These are phyloP conservation scores for Hypercompe scribonia DNA, from an alignment of 2,888 invertebrate species.

Conservation along the genomic window DNA sequence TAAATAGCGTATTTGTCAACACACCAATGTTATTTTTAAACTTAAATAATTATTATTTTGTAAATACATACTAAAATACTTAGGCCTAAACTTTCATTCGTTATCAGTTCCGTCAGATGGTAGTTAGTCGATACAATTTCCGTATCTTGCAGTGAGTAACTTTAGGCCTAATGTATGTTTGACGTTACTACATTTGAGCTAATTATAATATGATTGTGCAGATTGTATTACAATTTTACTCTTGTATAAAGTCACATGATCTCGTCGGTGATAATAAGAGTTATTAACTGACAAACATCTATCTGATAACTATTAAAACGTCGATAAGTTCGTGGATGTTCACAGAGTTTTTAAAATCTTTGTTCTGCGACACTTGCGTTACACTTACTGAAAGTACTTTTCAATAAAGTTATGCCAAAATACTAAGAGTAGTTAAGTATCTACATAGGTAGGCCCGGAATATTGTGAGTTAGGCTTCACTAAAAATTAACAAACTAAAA, in stretches of 20 bases:
- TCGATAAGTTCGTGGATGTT: background rate
- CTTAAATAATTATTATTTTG: background rate
- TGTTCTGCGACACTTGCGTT: background rate
- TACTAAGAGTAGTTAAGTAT: background rate
- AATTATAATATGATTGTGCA: background rate
- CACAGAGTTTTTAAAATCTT: background rate
- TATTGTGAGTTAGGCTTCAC: background rate
- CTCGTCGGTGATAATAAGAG: background rate
- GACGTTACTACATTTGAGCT: background rate
- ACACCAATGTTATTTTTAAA: background rate
- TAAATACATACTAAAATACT: background rate
- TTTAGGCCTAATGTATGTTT: background rate
- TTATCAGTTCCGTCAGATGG: background rate
- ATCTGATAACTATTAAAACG: background rate
- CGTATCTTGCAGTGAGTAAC: background rate
- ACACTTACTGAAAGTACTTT: background rate
- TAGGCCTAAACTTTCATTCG: conserved; percentile 13
- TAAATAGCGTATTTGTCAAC: background rate
- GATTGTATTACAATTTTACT: background rate
- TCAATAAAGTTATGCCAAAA: background rate
- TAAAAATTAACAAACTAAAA: background rate
- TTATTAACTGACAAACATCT: background rate
- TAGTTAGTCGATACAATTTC: background rate
- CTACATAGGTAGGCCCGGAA: background rate
- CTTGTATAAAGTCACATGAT: background rate